These are phyloP conservation scores for Eueremaeus valkanovi DNA, from an alignment of 2,888 invertebrate species.

Conservation along the genomic window DNA sequence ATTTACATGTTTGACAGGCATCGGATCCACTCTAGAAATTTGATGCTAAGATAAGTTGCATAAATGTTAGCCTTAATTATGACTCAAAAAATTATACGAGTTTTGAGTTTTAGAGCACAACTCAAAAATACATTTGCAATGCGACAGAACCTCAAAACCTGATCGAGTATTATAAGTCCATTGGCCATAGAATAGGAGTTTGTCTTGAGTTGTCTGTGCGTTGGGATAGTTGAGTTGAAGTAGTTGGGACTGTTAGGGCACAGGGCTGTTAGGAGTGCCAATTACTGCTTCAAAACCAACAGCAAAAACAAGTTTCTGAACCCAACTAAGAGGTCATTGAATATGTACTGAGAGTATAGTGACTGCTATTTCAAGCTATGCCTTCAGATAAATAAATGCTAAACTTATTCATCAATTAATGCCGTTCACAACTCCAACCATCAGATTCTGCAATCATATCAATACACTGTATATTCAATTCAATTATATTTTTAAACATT, in stretches of 20 bases:
- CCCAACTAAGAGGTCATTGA: not conserved
- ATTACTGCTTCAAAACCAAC: constrained; percentile 5
- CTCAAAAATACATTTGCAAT: not conserved
- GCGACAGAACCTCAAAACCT: constrained; percentile 8
- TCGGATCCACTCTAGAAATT: not conserved
- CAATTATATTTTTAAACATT: too few species aligned
- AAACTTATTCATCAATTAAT: not conserved
- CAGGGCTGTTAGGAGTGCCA: constrained; percentile 4
- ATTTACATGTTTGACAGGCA: not conserved
- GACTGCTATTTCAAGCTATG: not conserved
- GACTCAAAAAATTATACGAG: not conserved
- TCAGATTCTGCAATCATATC: too few species aligned
- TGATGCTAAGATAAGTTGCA: not conserved
- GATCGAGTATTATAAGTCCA: constrained; percentile 17
- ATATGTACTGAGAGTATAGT: not conserved
- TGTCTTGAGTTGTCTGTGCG: not conserved
- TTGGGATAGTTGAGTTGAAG: too few species aligned
- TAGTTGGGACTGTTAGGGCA: not conserved
- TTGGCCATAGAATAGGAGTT: constrained; percentile 10
- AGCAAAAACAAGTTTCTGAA: not conserved
- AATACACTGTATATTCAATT: too few species aligned
- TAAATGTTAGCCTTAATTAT: not conserved
- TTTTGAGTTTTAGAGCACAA: not conserved
- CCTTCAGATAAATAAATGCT: not conserved
- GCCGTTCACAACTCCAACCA: too few species aligned